Conservation (phyloP, 2,888 invertebrate genomes). For the Ormyrus rosae region DNA sequence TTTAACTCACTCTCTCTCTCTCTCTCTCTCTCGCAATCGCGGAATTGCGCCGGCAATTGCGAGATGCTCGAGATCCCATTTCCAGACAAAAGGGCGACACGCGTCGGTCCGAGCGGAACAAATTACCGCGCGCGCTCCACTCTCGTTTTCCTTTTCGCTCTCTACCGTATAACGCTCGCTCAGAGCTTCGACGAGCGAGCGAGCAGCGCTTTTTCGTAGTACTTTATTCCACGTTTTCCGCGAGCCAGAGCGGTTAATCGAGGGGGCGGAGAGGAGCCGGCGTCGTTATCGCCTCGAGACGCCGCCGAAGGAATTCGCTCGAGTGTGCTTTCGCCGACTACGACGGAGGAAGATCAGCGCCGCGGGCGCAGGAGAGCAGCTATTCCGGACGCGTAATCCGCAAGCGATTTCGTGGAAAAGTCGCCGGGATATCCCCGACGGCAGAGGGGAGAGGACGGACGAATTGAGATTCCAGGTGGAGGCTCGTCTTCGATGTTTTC, state of each 20-base stretch:
- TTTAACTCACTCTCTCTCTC: constrained; percentile 6
- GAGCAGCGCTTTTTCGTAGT: too few species aligned
- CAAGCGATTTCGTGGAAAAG: too few species aligned
- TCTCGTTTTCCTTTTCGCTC: background rate
- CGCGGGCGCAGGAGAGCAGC: background rate
- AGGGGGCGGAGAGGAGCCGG: background rate
- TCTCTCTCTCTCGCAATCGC: constrained; percentile 38
- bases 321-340: too few species aligned
- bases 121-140: constrained; percentile 55
- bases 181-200: background rate
- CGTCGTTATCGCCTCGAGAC: constrained; percentile 5
- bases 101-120: constrained; percentile 60
- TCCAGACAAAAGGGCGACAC: constrained; percentile 47
- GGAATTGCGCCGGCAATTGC: constrained; percentile 45
- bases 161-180: background rate
- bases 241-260: constrained; percentile 4
- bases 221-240: too few species aligned
- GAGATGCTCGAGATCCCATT: constrained; percentile 51
- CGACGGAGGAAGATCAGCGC: too few species aligned
- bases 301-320: too few species aligned
- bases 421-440: too few species aligned
- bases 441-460: constrained; percentile 35
- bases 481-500: background rate
- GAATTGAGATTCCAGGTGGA: constrained; percentile 39
- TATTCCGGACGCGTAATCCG: constrained; percentile 52